phyloP scores from a whole-genome alignment of 53 echinoderm and acorn worm species.

The Paelopatides confundens region DNA sequence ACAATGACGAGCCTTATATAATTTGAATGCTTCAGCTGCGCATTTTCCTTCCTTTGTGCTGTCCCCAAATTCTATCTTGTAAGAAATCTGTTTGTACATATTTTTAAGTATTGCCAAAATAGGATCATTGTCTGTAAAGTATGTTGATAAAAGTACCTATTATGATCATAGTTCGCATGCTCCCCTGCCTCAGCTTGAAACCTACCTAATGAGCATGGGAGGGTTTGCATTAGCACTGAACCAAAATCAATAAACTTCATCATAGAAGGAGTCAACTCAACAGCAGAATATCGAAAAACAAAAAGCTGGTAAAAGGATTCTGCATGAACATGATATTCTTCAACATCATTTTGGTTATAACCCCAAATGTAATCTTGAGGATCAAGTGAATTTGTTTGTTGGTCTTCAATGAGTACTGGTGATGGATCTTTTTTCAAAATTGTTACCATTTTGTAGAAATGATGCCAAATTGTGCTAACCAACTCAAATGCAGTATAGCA shows the following conservation, averaged over 20 bases:
- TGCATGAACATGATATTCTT: no score
- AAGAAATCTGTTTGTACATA: slow-evolving; percentile 9
- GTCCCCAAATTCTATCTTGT: neutral
- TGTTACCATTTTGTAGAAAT: no score
- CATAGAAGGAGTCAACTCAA: no score
- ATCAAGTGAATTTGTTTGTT: no score
- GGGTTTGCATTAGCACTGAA: neutral
- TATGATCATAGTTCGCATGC: slow-evolving; percentile 39
- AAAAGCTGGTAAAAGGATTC: no score
- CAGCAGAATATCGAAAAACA: no score
- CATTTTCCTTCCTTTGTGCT: neutral
- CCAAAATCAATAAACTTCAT: slow-evolving; percentile 23
- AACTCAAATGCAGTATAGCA: no score
- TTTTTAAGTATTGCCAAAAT: slow-evolving; percentile 16
- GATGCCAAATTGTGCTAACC: no score
- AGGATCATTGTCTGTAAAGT: neutral
- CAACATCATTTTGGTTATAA: no score
- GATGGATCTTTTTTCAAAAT: no score
- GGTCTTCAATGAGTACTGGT: no score
- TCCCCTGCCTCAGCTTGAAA: slow-evolving; percentile 39
- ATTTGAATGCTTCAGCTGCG: neutral
- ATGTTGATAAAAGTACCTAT: neutral
- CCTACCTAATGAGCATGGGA: neutral
- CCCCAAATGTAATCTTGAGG: no score
- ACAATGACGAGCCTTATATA: neutral